phyloP scores from a whole-genome alignment of 1,140 invertebrate species.

The Drosophila novamexicana region DNA sequence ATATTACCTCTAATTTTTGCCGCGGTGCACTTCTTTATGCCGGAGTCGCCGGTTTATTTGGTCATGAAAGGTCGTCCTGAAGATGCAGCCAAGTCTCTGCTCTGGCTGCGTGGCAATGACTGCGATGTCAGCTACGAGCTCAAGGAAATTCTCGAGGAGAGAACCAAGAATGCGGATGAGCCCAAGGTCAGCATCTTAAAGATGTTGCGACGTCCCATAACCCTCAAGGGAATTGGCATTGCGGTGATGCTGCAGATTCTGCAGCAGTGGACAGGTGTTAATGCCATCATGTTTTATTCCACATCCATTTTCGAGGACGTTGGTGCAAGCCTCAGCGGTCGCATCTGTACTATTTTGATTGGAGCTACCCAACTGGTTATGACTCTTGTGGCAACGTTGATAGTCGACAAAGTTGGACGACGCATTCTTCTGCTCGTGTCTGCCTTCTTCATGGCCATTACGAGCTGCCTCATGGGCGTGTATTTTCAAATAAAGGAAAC shows the following conservation, averaged over 20 bases:
- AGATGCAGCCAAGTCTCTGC: conserved; percentile 88
- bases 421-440: conserved; percentile 89
- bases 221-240: conserved; percentile 60
- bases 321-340: conserved; percentile 84
- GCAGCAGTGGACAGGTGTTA: conserved; percentile 75
- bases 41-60: conserved; percentile 88
- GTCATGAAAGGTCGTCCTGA: conserved; percentile 86
- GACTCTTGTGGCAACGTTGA: conserved; percentile 87
- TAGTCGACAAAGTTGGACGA: conserved; percentile 89
- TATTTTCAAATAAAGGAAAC: conserved; percentile 87
- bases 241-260: conserved; percentile 61
- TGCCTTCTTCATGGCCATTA: conserved; percentile 87
- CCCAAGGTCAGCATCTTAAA: conserved; percentile 38
- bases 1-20: conserved; percentile 87
- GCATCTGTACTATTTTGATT: conserved; percentile 89
- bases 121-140: conserved; percentile 85
- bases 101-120: conserved; percentile 88
- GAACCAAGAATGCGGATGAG: conserved; percentile 30
- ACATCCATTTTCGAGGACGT: conserved; percentile 66
- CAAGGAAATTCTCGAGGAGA: conserved; percentile 54
- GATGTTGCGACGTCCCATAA: conserved; percentile 53
- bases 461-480: conserved; percentile 87
- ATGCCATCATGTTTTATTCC: conserved; percentile 76
- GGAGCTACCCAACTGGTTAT: conserved; percentile 90
- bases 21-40: conserved; percentile 87